These are phyloP conservation scores for Conus ventricosus DNA, from an alignment of 1,140 invertebrate species.

Conservation along the genomic window DNA sequence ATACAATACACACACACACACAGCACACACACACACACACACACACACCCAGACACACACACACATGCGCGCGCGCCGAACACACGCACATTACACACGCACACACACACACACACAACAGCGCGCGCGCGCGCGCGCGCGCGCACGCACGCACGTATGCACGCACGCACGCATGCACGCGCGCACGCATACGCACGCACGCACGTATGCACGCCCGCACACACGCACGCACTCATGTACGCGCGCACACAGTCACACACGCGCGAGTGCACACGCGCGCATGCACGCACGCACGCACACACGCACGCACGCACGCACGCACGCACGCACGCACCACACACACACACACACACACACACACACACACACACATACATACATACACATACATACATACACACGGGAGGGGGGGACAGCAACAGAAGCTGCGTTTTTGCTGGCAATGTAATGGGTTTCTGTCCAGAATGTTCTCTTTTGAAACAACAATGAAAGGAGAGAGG, in stretches of 20 bases:
- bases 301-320: constrained; percentile 14
- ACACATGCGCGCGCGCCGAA: constrained; percentile 3
- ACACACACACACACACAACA: too few species aligned
- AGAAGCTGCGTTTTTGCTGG: too few species aligned
- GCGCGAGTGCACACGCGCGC: too few species aligned
- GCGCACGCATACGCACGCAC: constrained; percentile 44
- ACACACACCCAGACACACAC: too few species aligned
- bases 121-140: neutral
- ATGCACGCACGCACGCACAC: neutral
- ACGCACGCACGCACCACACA: constrained; percentile 19
- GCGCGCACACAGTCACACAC: constrained; percentile 9
- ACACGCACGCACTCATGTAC: constrained; percentile 52
- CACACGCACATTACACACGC: constrained; percentile 40
- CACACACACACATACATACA: too few species aligned
- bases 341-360: neutral
- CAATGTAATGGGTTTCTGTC: too few species aligned
- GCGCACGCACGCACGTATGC: constrained; percentile 47
- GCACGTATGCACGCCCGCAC: constrained; percentile 51
- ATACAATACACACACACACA: neutral
- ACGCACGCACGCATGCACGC: constrained; percentile 39
- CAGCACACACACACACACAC: constrained; percentile 5
- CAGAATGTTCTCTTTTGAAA: too few species aligned
- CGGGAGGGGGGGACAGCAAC: too few species aligned
- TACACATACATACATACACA: too few species aligned
- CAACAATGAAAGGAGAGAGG: too few species aligned